These are phyloP conservation scores for Gasterosteus aculeatus DNA, from an alignment of 2,113 vertebrate genomes.

Conservation along the genomic window DNA sequence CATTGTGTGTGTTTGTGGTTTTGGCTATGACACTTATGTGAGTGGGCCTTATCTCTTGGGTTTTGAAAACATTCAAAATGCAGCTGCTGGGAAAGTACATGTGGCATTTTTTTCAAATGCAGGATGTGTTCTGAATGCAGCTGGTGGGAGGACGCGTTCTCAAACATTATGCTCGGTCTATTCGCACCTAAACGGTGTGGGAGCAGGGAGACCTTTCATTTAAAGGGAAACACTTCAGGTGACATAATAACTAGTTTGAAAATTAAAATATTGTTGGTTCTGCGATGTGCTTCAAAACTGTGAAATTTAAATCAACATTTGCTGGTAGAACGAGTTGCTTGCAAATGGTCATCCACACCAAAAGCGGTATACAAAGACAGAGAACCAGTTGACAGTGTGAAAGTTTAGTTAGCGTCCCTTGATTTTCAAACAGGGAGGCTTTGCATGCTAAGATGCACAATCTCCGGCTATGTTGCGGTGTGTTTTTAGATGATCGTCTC, in stretches of 20 bases:
- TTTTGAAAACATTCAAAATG: conserved; percentile 48
- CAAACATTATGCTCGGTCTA: conserved; percentile 64
- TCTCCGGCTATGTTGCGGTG: background rate
- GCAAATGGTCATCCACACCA: background rate
- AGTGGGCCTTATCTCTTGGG: conserved; percentile 41
- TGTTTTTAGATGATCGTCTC: conserved; percentile 18
- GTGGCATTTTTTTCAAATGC: conserved; percentile 43
- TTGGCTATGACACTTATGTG: conserved; percentile 37
- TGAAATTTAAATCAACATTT: background rate
- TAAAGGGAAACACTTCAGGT: conserved; percentile 50
- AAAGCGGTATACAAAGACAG: conserved; percentile 2
- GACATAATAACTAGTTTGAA: conserved; percentile 23
- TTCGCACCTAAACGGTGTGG: conserved; percentile 59
- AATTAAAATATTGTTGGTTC: conserved; percentile 1
- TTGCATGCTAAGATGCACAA: background rate
- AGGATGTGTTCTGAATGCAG: conserved; percentile 66
- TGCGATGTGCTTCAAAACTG: conserved; percentile 18
- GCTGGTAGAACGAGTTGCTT: background rate
- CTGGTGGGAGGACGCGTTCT: conserved; percentile 61
- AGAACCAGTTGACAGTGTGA: background rate
- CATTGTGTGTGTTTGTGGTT: conserved; percentile 18
- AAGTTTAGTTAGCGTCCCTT: background rate
- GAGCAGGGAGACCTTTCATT: conserved; percentile 50
- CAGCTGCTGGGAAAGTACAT: conserved; percentile 41
- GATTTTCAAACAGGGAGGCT: background rate